Percentiles rank a stretch among this genome's conserved stretches.
phyloP scores from a whole-genome alignment of 1,140 invertebrate genomes.

The Copidosoma floridanum region DNA sequence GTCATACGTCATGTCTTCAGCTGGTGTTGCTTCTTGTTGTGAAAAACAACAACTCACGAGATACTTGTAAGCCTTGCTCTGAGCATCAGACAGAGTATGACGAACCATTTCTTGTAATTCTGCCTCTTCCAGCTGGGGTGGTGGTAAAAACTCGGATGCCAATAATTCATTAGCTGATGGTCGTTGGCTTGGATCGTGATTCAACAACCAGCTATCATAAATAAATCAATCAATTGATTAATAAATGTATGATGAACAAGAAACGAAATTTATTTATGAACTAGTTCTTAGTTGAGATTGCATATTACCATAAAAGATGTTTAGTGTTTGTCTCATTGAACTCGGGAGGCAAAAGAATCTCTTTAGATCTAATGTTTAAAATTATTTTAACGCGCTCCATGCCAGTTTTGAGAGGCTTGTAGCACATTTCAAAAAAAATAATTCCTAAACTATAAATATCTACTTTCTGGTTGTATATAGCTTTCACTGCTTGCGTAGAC shows the following conservation, averaged over 20 bases:
- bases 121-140: slow-evolving; percentile 73
- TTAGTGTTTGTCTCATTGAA: slow-evolving; percentile 55
- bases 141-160: slow-evolving; percentile 76
- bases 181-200: slow-evolving; percentile 78
- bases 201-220: slow-evolving; percentile 70
- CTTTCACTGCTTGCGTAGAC: slow-evolving; percentile 64
- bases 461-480: slow-evolving; percentile 88
- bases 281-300: too few species aligned
- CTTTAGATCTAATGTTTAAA: slow-evolving; percentile 64
- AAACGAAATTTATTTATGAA: neutral
- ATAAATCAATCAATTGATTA: too few species aligned
- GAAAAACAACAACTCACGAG: slow-evolving; percentile 70
- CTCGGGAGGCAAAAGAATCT: slow-evolving; percentile 69
- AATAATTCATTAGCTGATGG: slow-evolving; percentile 76
- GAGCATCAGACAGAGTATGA: slow-evolving; percentile 74
- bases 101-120: slow-evolving; percentile 75
- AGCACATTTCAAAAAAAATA: slow-evolving; percentile 95
- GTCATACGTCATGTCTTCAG: slow-evolving; percentile 76
- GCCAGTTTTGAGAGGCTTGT: slow-evolving; percentile 70
- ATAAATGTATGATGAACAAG: neutral
- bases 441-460: slow-evolving; percentile 91
- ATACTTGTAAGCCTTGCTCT: slow-evolving; percentile 79
- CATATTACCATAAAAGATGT: slow-evolving; percentile 54
- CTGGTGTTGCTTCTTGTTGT: slow-evolving; percentile 67
- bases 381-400: slow-evolving; percentile 88